These are phyloP conservation scores for Spatulosminthurus flaviceps DNA, from an alignment of 2,888 invertebrate species.

Conservation along the genomic window DNA sequence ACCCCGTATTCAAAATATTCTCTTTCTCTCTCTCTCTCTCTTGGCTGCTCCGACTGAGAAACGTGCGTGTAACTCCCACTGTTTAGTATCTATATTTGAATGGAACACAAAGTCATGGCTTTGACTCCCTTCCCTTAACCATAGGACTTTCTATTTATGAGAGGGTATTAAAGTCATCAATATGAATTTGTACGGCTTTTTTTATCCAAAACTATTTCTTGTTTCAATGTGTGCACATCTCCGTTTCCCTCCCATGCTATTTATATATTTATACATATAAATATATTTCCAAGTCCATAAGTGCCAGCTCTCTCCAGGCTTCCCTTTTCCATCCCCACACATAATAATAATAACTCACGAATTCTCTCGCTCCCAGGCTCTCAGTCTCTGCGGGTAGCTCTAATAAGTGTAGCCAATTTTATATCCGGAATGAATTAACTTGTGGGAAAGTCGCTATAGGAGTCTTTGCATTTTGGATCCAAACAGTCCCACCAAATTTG, in stretches of 20 bases:
- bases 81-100: slow-evolving; percentile 7
- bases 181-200: slow-evolving; percentile 33
- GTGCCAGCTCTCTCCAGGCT: not conserved
- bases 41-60: not conserved
- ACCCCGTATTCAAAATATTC: too few relatives aligned
- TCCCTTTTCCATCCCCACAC: slow-evolving; percentile 10
- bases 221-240: not conserved
- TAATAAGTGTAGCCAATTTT: slow-evolving; percentile 12
- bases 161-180: slow-evolving; percentile 31
- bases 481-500: too few relatives aligned
- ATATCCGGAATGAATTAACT: slow-evolving; percentile 13
- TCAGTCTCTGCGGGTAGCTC: slow-evolving; percentile 8
- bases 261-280: slow-evolving; percentile 4
- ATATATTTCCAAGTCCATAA: too few relatives aligned
- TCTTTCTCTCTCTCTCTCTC: too few relatives aligned
- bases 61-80: slow-evolving; percentile 20
- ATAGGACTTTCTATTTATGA: slow-evolving; percentile 29
- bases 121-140: too few relatives aligned
- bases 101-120: not conserved
- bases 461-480: not conserved
- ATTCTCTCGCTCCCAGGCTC: not conserved
- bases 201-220: slow-evolving; percentile 23
- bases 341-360: not conserved
- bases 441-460: not conserved
- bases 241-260: not conserved